Base-by-base conservation (phyloP, 1,140 invertebrate species). In the Caenorhabditis tropicalis region DNA sequence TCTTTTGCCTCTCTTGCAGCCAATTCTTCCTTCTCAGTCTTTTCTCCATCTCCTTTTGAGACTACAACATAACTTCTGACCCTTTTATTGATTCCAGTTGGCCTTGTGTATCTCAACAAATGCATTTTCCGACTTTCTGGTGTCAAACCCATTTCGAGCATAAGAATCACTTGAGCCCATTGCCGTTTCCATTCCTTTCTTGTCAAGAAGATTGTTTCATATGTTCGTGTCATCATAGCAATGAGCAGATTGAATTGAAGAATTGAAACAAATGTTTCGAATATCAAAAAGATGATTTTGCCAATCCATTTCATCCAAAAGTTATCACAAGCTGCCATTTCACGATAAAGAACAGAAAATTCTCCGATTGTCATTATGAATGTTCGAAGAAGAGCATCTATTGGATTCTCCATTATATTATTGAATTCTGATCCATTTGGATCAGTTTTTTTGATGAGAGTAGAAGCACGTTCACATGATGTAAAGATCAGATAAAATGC, bases 151-250 rank as follows among this genome's bases (percentile, higher is more conserved):
- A 96, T 93, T 91, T 99, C 97, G 33, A 98, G 95, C 6, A 98
- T 96, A 48, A 99, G 92, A 12, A 98, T 96, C 86, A 98, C 98
- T 83, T 96, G 93, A 0, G 96, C 97, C 96, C 96, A 98, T 94
- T 96, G 96, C 92, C 97, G 93, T 92, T 98, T 96, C 96, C 96
- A 98, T 91, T 99, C 97, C 91, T 98, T 98, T 87, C 95, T 93
- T 4, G 96, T 96, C 92, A 97, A 96, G 0, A 96, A 96, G 87
- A 98, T 97, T 92, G 92, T 88, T 92, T 97, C 95, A 91, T 99
- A 98, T 29, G 97, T 98, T 91, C 98, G 97, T 0, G 96, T 96
- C 96, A 99, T 98, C 96, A 98, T 98, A 88, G 97, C 97, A 89
- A 99, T 98, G 90, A 99, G 93, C 96, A 99, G 97, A 93, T 99